Conservation (phyloP, 2,888 invertebrate genomes). For the Monopis laevigella region DNA sequence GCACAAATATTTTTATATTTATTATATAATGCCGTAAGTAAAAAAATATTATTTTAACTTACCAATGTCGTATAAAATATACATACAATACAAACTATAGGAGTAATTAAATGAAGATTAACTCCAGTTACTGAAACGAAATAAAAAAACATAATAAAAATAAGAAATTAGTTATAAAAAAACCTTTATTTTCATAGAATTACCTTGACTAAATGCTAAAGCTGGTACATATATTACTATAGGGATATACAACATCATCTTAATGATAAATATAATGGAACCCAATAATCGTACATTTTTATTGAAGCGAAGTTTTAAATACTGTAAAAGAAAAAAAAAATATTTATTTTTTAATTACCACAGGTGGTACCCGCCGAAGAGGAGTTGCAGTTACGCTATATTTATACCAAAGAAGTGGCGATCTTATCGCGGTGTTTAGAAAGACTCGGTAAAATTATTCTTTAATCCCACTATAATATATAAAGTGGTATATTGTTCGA, state of each 20-base stretch:
- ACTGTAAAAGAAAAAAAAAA: slow-evolving; percentile 48
- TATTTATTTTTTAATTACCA: too few relatives aligned
- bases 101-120: slow-evolving; percentile 80
- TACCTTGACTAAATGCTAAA: slow-evolving; percentile 84
- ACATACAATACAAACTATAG: slow-evolving; percentile 85
- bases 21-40: too few relatives aligned
- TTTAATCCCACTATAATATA: too few relatives aligned
- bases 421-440: too few relatives aligned
- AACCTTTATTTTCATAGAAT: not conserved
- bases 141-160: slow-evolving; percentile 2
- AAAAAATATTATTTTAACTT: too few relatives aligned
- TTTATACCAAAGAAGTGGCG: too few relatives aligned
- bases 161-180: not conserved
- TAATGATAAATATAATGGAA: slow-evolving; percentile 73
- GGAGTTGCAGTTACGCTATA: too few relatives aligned
- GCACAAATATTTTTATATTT: too few relatives aligned
- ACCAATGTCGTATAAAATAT: slow-evolving; percentile 93
- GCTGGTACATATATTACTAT: slow-evolving; percentile 91
- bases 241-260: slow-evolving; percentile 82
- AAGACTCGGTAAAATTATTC: too few relatives aligned
- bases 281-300: slow-evolving; percentile 74
- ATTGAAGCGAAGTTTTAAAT: slow-evolving; percentile 73
- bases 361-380: too few relatives aligned
- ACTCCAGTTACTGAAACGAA: slow-evolving; percentile 82
- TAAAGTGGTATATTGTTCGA: too few relatives aligned